A percentile compares a stretch with the other conserved stretches of the same genome.
These are phyloP conservation scores for Cynocephalus volans DNA, from an alignment of 2,113 vertebrate genomes.

Conservation along the genomic window DNA sequence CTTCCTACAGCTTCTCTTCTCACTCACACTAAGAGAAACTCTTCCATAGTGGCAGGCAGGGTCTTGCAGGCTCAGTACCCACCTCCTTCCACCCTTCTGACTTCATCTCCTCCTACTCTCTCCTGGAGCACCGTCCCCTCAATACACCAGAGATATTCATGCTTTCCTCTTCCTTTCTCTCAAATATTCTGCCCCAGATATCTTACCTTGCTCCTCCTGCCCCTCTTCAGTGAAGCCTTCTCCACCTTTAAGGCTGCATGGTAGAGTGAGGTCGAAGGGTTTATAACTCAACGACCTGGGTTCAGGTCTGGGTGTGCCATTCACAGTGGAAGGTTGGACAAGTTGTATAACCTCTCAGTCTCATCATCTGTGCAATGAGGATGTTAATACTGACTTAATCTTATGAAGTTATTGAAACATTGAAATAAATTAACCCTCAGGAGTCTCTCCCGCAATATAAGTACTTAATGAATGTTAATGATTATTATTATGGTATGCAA, in stretches of 20 bases:
- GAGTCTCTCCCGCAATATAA: neutral
- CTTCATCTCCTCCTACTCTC: no score
- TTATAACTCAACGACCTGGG: neutral
- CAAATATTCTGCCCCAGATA: neutral
- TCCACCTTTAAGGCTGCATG: neutral
- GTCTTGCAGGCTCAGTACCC: neutral
- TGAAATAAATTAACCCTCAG: neutral
- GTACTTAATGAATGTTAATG: neutral
- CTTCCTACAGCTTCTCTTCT: neutral
- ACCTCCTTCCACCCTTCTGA: neutral
- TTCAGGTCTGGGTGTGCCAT: neutral
- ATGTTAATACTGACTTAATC: no score
- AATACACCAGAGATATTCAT: neutral
- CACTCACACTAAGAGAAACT: neutral
- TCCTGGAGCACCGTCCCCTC: neutral
- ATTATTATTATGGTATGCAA: neutral
- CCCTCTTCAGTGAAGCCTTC: neutral
- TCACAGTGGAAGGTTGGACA: neutral
- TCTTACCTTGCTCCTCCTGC: neutral
- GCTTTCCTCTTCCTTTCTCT: neutral
- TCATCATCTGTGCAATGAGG: neutral
- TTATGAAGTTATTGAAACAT: neutral
- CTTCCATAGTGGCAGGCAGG: neutral
- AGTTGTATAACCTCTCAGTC: neutral
- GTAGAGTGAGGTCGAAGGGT: neutral